phyloP scores from a whole-genome alignment of 2,888 invertebrate species.

The Caenorhabditis sp. region DNA sequence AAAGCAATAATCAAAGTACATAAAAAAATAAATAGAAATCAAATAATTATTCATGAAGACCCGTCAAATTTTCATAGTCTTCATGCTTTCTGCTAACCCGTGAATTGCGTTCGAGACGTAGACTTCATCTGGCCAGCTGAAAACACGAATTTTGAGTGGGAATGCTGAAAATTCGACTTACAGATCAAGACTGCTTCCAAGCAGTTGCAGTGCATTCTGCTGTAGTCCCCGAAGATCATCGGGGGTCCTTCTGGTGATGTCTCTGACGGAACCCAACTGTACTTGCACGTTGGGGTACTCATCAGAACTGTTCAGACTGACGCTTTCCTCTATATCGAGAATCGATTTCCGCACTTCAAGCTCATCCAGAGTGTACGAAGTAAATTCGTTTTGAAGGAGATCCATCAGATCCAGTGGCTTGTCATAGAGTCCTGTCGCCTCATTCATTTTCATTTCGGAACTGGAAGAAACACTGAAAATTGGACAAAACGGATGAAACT shows the following conservation, averaged over 20 bases:
- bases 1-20: constrained; percentile 17
- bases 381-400: constrained; percentile 14
- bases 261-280: constrained; percentile 34
- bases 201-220: constrained; percentile 11
- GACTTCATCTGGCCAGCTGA: constrained; percentile 50
- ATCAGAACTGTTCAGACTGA: constrained; percentile 47
- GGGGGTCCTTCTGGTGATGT: constrained; percentile 26
- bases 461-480: no score
- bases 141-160: no score
- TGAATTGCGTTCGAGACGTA: constrained; percentile 43
- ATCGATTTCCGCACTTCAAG: constrained; percentile 7
- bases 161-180: neutral
- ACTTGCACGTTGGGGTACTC: constrained; percentile 56
- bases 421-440: neutral
- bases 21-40: no score
- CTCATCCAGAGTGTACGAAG: constrained; percentile 20
- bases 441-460: constrained; percentile 7
- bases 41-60: no score
- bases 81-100: constrained; percentile 39
- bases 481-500: no score
- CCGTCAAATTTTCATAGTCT: constrained; percentile 22
- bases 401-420: neutral
- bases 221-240: constrained; percentile 23
- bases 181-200: constrained; percentile 42
- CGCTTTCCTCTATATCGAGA: constrained; percentile 13